Evolutionary conservation across 2,888 invertebrate genomes (phyloP), one percentile per base, ranked within the genome.

Genomic region (Hoplodrina blanda): DNA sequence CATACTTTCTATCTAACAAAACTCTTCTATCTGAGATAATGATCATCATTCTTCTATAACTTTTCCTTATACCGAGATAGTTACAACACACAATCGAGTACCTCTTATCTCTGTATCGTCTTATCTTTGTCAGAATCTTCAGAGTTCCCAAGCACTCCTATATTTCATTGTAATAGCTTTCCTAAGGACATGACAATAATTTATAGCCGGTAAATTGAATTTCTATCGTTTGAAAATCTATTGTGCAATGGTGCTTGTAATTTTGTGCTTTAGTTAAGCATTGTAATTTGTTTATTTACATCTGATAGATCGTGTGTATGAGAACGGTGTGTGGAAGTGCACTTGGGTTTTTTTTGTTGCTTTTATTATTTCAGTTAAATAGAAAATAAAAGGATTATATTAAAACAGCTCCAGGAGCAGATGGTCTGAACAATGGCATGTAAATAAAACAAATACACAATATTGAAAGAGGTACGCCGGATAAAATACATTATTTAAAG

Each of bases 191-290:
- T 78, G 84, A 79, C 85, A 84, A 81, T 87, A 88, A 89, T 90
- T 87, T 89, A 89, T 89, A 80, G 86, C 73, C 77, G 81, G 86
- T 81, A 90, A 90, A 91, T 91, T 89, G 90, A 89, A 89, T 91
- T 89, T 87, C 67, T 73, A 78, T 76, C 76, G 59, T 76, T 91
- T 88, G 89, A 89, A 89, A 90, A 89, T 88, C 84, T 82, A 80
- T 82, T 79, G 84, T 73, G 86, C 80, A 86, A 84, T 83, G 85
- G 78, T 68, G 87, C 85, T 69, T 88, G 80, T 89, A 74, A 86
- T 83, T 79, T 84, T 82, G 81, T 79, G 77, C 71, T 83, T 80
- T 64, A 77, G 67, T 70, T 78, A 64, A 79, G 67, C 69, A 65
- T 75, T 66, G 76, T 76, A 72, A 77, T 78, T 82, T 85, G 84